These are phyloP conservation scores for Adelosebastes latens DNA, from an alignment of 2,797 vertebrate species.

Conservation along the genomic window DNA sequence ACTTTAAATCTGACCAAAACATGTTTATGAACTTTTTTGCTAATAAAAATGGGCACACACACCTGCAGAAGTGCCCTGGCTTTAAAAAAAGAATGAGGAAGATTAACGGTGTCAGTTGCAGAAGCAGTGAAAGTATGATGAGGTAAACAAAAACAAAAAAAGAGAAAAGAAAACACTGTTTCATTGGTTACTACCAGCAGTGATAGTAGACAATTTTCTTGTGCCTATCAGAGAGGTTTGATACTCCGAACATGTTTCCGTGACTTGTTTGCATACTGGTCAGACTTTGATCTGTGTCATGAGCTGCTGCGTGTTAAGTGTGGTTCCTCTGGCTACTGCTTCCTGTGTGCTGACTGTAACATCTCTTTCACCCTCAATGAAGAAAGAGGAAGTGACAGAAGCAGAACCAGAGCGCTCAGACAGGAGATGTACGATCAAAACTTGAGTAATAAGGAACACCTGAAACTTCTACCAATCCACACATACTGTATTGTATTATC, in stretches of 20 bases:
- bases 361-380: slow-evolving; percentile 3
- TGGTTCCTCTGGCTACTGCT: slow-evolving; percentile 53
- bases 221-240: neutral
- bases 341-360: slow-evolving; percentile 59
- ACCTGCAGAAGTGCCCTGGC: neutral
- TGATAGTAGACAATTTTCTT: neutral
- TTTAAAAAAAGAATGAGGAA: slow-evolving; percentile 12
- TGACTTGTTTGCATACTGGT: slow-evolving; percentile 45
- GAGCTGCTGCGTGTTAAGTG: neutral
- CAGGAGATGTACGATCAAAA: slow-evolving; percentile 1
- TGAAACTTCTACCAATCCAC: neutral
- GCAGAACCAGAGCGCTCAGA: slow-evolving; percentile 24
- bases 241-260: neutral
- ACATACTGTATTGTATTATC: neutral
- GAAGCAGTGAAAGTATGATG: neutral
- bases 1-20: neutral
- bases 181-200: neutral
- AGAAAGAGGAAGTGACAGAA: slow-evolving; percentile 70
- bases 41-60: neutral
- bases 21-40: neutral
- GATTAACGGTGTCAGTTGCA: neutral
- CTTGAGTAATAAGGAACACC: neutral
- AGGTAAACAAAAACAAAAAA: neutral
- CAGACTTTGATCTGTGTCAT: slow-evolving; percentile 37
- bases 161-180: neutral